phyloP scores from a whole-genome alignment of 2,113 vertebrate genomes.

The Pyxicephalus adspersus region DNA sequence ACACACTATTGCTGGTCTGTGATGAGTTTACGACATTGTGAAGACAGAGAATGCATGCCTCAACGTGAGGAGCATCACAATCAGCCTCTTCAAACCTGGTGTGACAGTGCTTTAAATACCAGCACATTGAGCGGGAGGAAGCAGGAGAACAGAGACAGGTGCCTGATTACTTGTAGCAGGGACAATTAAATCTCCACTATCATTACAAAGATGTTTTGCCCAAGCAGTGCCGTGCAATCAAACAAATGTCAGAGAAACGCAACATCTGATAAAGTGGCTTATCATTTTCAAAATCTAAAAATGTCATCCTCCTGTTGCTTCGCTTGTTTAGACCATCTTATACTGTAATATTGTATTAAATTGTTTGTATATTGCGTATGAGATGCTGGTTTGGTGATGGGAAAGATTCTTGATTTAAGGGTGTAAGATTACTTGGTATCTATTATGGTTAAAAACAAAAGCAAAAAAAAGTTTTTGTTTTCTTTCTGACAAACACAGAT shows the following conservation, averaged over 20 bases:
- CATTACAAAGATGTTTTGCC: constrained; percentile 23
- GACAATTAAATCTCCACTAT: constrained; percentile 28
- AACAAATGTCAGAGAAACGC: constrained; percentile 12
- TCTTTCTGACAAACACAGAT: no score
- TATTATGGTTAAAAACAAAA: no score
- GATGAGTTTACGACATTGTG: constrained; percentile 54
- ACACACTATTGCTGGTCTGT: constrained; percentile 44
- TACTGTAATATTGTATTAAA: not conserved
- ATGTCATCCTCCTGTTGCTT: not conserved
- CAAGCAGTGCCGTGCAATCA: constrained; percentile 16
- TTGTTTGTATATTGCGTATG: not conserved
- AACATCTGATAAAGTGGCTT: constrained; percentile 19
- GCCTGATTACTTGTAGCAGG: constrained; percentile 24
- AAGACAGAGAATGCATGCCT: constrained; percentile 60
- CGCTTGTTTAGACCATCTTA: not conserved
- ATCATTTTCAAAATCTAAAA: constrained; percentile 9
- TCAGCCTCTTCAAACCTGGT: constrained; percentile 55
- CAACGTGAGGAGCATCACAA: constrained; percentile 66
- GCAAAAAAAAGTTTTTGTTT: no score
- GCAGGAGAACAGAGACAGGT: constrained; percentile 42
- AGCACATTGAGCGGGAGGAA: constrained; percentile 32
- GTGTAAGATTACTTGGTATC: not conserved
- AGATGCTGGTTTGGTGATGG: not conserved
- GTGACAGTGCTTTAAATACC: constrained; percentile 58
- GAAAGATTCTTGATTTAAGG: not conserved